Base-by-base conservation (phyloP, 2,888 invertebrate species). In the Lithophane ornitopus region DNA sequence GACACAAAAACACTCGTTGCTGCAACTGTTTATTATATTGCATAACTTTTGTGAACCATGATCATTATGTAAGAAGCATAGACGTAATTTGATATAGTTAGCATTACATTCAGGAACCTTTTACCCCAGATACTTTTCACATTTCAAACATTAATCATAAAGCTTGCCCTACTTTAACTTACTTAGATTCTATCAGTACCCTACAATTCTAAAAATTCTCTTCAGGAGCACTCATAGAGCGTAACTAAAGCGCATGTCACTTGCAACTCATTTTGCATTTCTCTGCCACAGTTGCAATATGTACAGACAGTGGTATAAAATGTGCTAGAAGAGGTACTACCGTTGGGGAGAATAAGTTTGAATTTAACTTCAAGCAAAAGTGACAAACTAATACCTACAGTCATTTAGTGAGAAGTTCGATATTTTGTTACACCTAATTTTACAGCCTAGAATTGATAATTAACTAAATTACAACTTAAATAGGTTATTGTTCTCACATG, bases 191-290 rank as follows among this genome's bases (percentile, higher is more conserved):
- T 65, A 75, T 67, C 39, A 72, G 74, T 69, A 49, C 52, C 41
- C 54, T 70, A 68, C 76, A 74, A 80, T 78, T 84, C 74, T 54
- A 76, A 81, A 86, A 84, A 79, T 76, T 81, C 86, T 88, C 86
- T 90, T 87, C 85, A 85, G 86, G 77, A 87, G 84, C 85, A 82
- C 76, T 89, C 83, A 85, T 75, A 75, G 67, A 68, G 82, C 81
- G 87, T 84, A 67, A 87, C 84, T 78, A 79, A 85, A 76, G 76
- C 73, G 81, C 78, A 89, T 91, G 93, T 92, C 93, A 92, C 90
- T 90, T 89, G 91, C 93, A 92, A 90, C 90, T 92, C 92, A 93
- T 92, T 93, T 92, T 90, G 91, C 90, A 92, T 92, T 92, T 92
- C 88, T 90, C 89, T 77, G 87, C 89, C 84, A 72, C 87, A 85